Conservation (phyloP, 2,888 invertebrate species). For the Cotesia congregata region DNA sequence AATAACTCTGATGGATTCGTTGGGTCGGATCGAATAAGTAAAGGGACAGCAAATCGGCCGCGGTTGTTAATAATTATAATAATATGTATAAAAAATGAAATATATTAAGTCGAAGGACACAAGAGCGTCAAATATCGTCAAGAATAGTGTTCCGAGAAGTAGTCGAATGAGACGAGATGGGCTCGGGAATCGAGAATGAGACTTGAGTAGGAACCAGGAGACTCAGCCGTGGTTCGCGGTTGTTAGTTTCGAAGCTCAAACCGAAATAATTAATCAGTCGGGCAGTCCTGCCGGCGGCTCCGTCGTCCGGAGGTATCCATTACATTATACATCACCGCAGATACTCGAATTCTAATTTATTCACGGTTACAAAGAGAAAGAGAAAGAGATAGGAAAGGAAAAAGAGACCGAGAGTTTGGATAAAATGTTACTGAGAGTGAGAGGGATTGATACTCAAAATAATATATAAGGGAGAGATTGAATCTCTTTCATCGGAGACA, state of each 20-base stretch:
- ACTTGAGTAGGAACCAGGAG: constrained; percentile 2
- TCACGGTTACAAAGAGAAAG: constrained; percentile 50
- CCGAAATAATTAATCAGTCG: constrained; percentile 68
- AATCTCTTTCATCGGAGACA: constrained; percentile 38
- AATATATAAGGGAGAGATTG: constrained; percentile 16
- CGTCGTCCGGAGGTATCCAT: constrained; percentile 59
- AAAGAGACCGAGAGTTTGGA: background rate
- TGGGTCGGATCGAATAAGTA: background rate
- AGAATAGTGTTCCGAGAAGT: constrained; percentile 60
- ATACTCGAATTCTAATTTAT: constrained; percentile 69
- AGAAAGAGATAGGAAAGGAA: background rate
- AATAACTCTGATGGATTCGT: background rate
- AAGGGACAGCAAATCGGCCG: background rate
- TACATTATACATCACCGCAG: constrained; percentile 68
- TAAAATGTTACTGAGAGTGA: constrained; percentile 16
- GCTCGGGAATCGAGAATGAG: constrained; percentile 10
- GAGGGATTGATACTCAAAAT: background rate
- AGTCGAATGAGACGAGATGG: constrained; percentile 15
- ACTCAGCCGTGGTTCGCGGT: constrained; percentile 50
- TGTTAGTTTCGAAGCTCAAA: constrained; percentile 63
- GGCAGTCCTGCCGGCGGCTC: constrained; percentile 52
- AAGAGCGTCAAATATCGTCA: constrained; percentile 58
- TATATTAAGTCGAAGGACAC: constrained; percentile 18
- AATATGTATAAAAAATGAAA: constrained; percentile 6
- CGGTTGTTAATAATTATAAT: background rate